Conservation (phyloP, 2,113 vertebrate species). For the Saiga tatarica region DNA sequence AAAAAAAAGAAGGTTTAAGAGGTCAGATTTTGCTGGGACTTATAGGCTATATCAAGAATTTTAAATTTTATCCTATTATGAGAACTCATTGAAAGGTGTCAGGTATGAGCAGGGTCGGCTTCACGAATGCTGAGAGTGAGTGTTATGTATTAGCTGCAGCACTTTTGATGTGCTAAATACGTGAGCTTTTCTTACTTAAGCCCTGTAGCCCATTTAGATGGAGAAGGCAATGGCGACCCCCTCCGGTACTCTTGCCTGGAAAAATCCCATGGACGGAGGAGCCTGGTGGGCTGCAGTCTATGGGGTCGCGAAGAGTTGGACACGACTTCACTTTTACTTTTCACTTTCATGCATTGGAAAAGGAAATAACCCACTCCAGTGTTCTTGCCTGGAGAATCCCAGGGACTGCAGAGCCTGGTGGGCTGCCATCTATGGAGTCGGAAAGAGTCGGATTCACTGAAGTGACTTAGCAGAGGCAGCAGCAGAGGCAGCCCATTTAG, state of each 20-base stretch:
- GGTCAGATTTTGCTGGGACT: not conserved
- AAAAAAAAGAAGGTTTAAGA: not conserved
- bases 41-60: not conserved
- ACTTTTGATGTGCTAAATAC: not conserved
- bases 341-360: too few relatives aligned
- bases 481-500: not conserved
- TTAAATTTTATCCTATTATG: not conserved
- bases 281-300: too few relatives aligned
- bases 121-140: not conserved
- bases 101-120: not conserved
- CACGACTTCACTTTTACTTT: too few relatives aligned
- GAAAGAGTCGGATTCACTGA: too few relatives aligned
- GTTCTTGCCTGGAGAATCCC: too few relatives aligned
- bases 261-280: too few relatives aligned
- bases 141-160: not conserved
- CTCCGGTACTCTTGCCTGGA: too few relatives aligned
- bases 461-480: too few relatives aligned
- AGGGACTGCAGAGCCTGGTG: too few relatives aligned
- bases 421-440: fast-evolving
- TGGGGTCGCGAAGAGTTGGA: too few relatives aligned
- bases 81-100: not conserved
- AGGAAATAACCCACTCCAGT: too few relatives aligned
- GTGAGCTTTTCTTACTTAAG: constrained; percentile 32
- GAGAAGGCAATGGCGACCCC: too few relatives aligned
- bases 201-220: not conserved